Evolutionary conservation across 2,888 invertebrate genomes (phyloP), one percentile per base, ranked within the genome.

Genomic region (Anthophora plumipes): DNA sequence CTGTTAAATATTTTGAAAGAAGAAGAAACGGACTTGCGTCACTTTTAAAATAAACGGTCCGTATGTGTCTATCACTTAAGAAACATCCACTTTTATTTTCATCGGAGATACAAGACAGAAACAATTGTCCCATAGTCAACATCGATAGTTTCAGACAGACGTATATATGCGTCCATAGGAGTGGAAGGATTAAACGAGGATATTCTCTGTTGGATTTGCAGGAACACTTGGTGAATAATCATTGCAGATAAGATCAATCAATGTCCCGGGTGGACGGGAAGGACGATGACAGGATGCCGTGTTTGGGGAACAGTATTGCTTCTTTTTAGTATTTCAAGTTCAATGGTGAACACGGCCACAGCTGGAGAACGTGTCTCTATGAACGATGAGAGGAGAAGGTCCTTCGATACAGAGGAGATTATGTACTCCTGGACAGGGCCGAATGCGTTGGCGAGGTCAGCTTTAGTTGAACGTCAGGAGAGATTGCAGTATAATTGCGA

Each of bases 381-480:
- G 55, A 73, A 66, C 52, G 79, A 77, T 25, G 83, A 75, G 43
- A 76, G 52, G 14, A 67, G 22, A 43, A 84, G 61, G 57, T 41
- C 68, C 48, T 75, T 75, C 22, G 80, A 81, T 50, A 60, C 52
- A 37, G 80, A 83, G 6, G 82, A 69, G 20, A 69, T 83, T 8
- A 66, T 84, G 43, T 92, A 92, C 59, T 92, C 91, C 4, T 91
- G 89, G 90, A 89, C 89, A 46, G 92, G 91, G 12, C 89, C 92
- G 5, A 93, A 92, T 70, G 92, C 93, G 5, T 59, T 93, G 46
- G 90, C 91, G 14, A 89, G 93, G 76, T 92, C 93, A 1, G 89
- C 90, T 17, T 88, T 93, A 67, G 78, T 93, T 3, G 93, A 93
- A 48, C 90, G 93, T 22, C 93, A 93, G 78, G 93, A 93, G 82